Evolutionary conservation across 2,797 vertebrate genomes (phyloP).

Genomic region (Chromis chromis): DNA sequence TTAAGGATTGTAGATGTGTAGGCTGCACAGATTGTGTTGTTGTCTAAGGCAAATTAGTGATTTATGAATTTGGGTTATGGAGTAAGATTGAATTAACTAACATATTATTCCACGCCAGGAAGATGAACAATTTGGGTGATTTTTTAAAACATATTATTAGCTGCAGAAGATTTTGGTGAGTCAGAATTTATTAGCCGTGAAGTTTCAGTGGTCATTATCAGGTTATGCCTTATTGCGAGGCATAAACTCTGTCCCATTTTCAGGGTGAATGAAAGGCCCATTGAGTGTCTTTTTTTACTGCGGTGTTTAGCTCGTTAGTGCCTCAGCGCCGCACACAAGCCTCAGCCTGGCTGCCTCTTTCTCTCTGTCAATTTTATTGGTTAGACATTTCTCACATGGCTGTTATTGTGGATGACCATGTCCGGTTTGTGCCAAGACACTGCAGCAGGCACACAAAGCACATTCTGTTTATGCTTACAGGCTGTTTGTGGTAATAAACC

Average conservation of each 20-base stretch:
- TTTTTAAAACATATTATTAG: too few relatives aligned
- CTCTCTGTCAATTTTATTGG: conserved; percentile 59
- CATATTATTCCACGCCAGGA: not conserved
- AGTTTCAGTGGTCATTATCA: conserved; percentile 16
- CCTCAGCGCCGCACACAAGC: conserved; percentile 29
- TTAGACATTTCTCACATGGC: conserved; percentile 61
- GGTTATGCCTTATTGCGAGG: conserved; percentile 10
- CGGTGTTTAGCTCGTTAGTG: conserved; percentile 72
- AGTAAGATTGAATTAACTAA: not conserved
- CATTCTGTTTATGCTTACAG: conserved; percentile 62
- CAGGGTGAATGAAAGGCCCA: conserved; percentile 55
- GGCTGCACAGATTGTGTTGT: not conserved
- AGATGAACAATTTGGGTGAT: not conserved
- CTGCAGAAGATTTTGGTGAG: too few relatives aligned
- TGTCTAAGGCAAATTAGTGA: not conserved
- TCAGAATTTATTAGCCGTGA: not conserved
- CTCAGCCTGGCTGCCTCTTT: conserved; percentile 32
- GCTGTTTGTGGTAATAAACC: conserved; percentile 58
- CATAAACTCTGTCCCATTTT: conserved; percentile 40
- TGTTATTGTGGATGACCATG: conserved; percentile 48
- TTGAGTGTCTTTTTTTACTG: conserved; percentile 60
- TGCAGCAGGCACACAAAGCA: conserved; percentile 60
- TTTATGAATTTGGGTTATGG: not conserved
- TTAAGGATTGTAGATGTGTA: not conserved
- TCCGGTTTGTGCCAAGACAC: conserved; percentile 48